A percentile compares a stretch with the other conserved stretches of the same genome.
Conservation (phyloP, 2,113 vertebrate genomes). For the Alouatta palliata region DNA sequence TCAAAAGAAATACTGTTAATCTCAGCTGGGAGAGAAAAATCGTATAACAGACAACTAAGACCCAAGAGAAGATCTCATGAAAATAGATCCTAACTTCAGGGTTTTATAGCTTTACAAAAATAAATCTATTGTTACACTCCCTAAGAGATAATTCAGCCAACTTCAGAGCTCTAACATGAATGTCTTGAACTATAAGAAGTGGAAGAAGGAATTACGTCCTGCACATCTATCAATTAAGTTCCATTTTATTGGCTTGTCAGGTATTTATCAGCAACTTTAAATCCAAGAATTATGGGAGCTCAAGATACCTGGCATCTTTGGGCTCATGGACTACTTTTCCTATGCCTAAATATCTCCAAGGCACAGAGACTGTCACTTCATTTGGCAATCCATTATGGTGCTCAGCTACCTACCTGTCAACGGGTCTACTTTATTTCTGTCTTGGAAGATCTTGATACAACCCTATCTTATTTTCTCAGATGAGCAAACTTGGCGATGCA, state of each 20-base stretch:
- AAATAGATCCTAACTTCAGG: slow-evolving; percentile 62
- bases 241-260: slow-evolving; percentile 48
- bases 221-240: slow-evolving; percentile 51
- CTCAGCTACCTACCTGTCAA: slow-evolving; percentile 51
- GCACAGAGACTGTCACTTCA: not conserved
- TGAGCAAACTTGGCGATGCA: slow-evolving; percentile 30
- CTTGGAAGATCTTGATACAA: not conserved
- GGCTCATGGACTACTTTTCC: not conserved
- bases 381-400: not conserved
- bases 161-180: slow-evolving; percentile 46
- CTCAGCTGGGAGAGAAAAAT: slow-evolving; percentile 42
- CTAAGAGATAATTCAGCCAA: slow-evolving; percentile 47
- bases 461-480: slow-evolving; percentile 41
- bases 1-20: slow-evolving; percentile 60
- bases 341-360: slow-evolving; percentile 22
- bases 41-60: slow-evolving; percentile 53
- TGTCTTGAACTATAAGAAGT: not conserved
- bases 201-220: not conserved
- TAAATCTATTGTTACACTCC: slow-evolving; percentile 60
- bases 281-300: slow-evolving; percentile 46
- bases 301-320: not conserved
- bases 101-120: slow-evolving; percentile 58
- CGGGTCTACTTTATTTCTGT: slow-evolving; percentile 15
- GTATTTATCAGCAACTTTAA: slow-evolving; percentile 62
- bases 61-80: slow-evolving; percentile 38